Evolutionary conservation across 1,140 invertebrate species (phyloP).

Genomic region (Myzus persicae): DNA sequence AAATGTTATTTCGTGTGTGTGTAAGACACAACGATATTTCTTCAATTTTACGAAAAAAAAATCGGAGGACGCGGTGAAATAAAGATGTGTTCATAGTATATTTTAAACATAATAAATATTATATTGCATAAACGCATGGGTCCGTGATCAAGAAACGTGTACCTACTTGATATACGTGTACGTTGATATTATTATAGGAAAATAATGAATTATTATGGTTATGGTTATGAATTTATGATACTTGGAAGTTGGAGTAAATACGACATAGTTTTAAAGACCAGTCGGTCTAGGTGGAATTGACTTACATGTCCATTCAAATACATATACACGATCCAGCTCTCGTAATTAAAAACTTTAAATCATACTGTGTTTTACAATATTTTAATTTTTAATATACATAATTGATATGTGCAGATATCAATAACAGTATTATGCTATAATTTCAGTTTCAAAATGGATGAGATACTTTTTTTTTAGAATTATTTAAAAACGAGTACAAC

Average conservation of each 20-base stretch:
- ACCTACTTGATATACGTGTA: not conserved
- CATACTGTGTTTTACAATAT: not conserved
- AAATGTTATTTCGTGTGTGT: not conserved
- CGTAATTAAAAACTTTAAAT: not conserved
- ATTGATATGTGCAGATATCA: not conserved
- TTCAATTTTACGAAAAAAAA: slow-evolving; percentile 3
- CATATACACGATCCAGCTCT: not conserved
- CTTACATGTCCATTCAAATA: not conserved
- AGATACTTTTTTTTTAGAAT: not conserved
- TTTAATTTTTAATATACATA: not conserved
- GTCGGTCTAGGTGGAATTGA: not conserved
- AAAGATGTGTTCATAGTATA: not conserved
- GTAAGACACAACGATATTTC: not conserved
- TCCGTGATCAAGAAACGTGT: not conserved
- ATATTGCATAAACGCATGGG: not conserved
- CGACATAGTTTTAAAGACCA: not conserved
- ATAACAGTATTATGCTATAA: not conserved
- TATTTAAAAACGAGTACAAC: not conserved
- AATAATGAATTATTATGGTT: not conserved
- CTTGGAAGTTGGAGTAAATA: not conserved
- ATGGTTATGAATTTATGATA: not conserved
- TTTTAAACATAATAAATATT: no score
- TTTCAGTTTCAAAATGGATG: not conserved
- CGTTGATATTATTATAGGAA: not conserved
- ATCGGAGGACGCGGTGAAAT: not conserved